These are phyloP conservation scores for Tetragonula clypearis DNA, from an alignment of 1,140 invertebrate species.

Conservation along the genomic window DNA sequence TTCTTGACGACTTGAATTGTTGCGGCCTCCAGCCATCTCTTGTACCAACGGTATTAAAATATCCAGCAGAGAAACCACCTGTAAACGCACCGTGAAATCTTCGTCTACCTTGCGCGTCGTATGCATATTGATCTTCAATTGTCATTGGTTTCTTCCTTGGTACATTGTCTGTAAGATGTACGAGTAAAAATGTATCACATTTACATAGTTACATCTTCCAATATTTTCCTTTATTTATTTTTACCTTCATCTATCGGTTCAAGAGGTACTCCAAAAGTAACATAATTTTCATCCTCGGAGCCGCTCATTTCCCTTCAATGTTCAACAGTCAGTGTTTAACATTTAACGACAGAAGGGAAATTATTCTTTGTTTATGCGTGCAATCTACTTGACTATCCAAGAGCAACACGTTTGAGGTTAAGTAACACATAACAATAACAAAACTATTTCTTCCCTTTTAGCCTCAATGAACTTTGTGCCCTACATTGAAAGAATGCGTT, in stretches of 20 bases:
- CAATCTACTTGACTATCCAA: constrained; percentile 14
- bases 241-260: constrained; percentile 92
- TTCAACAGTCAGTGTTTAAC: neutral
- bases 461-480: neutral
- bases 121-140: constrained; percentile 95
- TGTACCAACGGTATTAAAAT: constrained; percentile 97
- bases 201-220: neutral
- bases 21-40: constrained; percentile 97
- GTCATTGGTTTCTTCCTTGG: constrained; percentile 90
- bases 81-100: constrained; percentile 99
- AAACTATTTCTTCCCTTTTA: neutral
- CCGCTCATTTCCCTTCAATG: constrained; percentile 72
- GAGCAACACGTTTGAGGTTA: constrained; percentile 20
- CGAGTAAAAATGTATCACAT: constrained; percentile 10
- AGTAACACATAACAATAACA: neutral
- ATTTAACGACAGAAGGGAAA: neutral
- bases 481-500: neutral
- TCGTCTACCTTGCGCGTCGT: constrained; percentile 93
- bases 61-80: constrained; percentile 99
- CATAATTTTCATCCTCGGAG: constrained; percentile 84
- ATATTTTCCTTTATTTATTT: constrained; percentile 82
- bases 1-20: constrained; percentile 94
- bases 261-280: constrained; percentile 88
- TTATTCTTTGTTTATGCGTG: neutral
- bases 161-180: constrained; percentile 85